Evolutionary conservation across 2,888 invertebrate species (phyloP).

Genomic region (Aporophyla lueneburgensis): DNA sequence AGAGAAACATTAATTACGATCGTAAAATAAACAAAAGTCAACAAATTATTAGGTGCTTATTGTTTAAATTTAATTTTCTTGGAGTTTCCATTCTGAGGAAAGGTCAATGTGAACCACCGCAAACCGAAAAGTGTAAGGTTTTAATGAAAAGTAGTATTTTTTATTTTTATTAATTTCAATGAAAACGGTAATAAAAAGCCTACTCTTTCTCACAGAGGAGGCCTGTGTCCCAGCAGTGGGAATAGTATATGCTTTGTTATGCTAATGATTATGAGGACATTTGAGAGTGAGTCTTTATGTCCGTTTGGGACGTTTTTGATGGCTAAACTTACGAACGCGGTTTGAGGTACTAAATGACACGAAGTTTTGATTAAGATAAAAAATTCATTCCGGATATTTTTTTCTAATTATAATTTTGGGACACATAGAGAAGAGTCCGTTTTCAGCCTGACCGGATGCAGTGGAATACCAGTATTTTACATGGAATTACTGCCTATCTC

Average conservation of each 20-base stretch:
- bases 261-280: neutral
- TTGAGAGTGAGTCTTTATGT: neutral
- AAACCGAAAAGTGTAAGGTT: neutral
- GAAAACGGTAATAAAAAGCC: too few species aligned
- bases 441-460: too few species aligned
- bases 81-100: neutral
- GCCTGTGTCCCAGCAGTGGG: too few species aligned
- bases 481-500: too few species aligned
- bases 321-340: neutral
- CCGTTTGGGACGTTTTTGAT: neutral
- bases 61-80: constrained; percentile 30
- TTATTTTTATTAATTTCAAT: constrained; percentile 9
- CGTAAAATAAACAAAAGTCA: constrained; percentile 18
- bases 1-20: constrained; percentile 24
- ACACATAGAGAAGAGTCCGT: too few species aligned
- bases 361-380: constrained; percentile 1
- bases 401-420: neutral
- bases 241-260: too few species aligned
- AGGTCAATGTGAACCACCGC: constrained; percentile 9
- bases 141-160: neutral
- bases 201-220: too few species aligned
- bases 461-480: too few species aligned
- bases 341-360: neutral
- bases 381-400: neutral
- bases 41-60: constrained; percentile 29